Evolutionary conservation across 2,797 vertebrate genomes (phyloP).

Genomic region (Neosalanx taihuensis): DNA sequence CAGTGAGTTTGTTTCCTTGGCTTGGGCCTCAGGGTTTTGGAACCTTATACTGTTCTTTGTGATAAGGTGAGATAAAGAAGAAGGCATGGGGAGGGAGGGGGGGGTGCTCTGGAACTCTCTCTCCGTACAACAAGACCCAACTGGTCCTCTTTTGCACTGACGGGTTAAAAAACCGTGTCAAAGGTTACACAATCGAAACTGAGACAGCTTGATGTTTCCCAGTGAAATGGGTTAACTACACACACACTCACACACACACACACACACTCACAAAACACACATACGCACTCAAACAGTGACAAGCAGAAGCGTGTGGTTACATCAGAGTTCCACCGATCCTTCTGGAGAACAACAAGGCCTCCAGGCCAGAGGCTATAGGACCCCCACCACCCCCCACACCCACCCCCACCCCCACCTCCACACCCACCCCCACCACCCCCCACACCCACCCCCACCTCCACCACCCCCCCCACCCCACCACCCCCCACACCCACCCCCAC

Average conservation of each 20-base stretch:
- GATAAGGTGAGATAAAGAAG: too few species aligned
- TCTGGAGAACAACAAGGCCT: constrained; percentile 52
- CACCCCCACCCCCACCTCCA: too few species aligned
- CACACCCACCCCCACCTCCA: too few species aligned
- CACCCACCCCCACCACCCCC: too few species aligned
- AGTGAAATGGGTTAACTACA: constrained; percentile 50
- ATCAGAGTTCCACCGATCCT: constrained; percentile 59
- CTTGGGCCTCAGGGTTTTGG: too few species aligned
- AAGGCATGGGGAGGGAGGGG: too few species aligned
- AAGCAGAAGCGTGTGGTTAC: constrained; percentile 53
- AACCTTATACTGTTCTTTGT: too few species aligned
- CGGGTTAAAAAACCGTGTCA: constrained; percentile 41
- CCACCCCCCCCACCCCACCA: too few species aligned
- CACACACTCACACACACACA: not conserved
- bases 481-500: too few species aligned
- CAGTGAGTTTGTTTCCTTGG: too few species aligned
- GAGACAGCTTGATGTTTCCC: constrained; percentile 62
- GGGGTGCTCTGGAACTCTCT: too few species aligned
- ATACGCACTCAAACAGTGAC: constrained; percentile 53
- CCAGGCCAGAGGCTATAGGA: not conserved
- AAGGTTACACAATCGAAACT: constrained; percentile 51
- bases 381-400: not conserved
- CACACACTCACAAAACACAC: constrained; percentile 32
- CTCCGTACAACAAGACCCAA: constrained; percentile 26
- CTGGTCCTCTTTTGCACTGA: constrained; percentile 57